Evolutionary conservation across 2,888 invertebrate genomes (phyloP).

Genomic region (Agrotis segetum): DNA sequence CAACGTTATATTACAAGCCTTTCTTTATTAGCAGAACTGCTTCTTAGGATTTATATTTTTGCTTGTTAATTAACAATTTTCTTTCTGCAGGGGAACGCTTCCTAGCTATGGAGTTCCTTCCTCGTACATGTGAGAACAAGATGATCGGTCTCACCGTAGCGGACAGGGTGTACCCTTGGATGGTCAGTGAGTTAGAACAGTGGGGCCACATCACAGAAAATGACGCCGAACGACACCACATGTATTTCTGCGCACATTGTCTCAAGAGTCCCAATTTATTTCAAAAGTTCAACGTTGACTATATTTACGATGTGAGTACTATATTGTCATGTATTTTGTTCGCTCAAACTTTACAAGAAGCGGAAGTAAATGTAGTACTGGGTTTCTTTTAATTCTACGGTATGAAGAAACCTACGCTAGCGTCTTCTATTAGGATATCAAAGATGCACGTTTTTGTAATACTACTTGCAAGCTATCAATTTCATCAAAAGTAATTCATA

Average conservation of each 20-base stretch:
- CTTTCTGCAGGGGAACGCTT: constrained; percentile 76
- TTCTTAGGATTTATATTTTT: no score
- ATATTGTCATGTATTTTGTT: no score
- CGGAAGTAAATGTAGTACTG: no score
- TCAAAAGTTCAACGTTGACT: constrained; percentile 81
- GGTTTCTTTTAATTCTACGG: no score
- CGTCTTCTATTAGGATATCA: no score
- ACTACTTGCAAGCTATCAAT: no score
- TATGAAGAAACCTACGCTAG: no score
- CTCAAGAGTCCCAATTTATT: constrained; percentile 86
- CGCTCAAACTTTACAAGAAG: no score
- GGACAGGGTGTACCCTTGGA: constrained; percentile 88
- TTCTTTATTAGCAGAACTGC: no score
- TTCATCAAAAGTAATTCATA: no score
- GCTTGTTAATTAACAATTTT: not conserved
- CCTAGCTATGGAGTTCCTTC: constrained; percentile 78
- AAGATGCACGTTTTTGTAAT: no score
- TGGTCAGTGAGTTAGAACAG: constrained; percentile 86
- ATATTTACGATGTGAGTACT: constrained; percentile 88
- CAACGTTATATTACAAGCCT: no score
- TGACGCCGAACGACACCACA: constrained; percentile 81
- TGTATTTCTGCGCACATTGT: constrained; percentile 89
- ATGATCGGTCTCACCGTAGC: constrained; percentile 88
- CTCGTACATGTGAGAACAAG: constrained; percentile 79
- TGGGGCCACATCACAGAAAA: constrained; percentile 86